Base-by-base conservation (phyloP, 1,140 invertebrate genomes). In the Diprion similis region DNA sequence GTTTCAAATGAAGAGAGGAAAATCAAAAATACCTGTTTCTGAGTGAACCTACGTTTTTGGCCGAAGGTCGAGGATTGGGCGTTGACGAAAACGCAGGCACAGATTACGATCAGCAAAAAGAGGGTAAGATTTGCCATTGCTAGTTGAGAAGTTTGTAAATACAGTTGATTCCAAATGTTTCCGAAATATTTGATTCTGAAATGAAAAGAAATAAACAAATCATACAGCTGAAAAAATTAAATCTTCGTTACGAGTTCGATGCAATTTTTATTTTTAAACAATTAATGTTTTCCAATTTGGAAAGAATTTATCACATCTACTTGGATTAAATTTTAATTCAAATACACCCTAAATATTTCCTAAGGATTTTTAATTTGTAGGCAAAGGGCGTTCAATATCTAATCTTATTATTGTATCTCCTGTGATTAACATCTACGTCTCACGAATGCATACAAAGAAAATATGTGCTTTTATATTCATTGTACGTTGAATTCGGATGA, bases 121-220 rank as follows among this genome's bases (percentile, higher is more conserved):
- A 84, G 77, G 72, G 11, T 59, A 17, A 85, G 37, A 79, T 83
- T 84, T 66, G 78, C 80, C 85, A 86, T 86, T 75, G 66, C 19
- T 13, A 11, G 18, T 19, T 68, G 66, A 45, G 59, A 46, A n/a
- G 66, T 59, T 46, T 48, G 8, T 48, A 68, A 64, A 73, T 7
- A 37, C 6, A 68, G 10, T 73, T 17, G 45, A n/a, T 45, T 64
- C 37, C 46, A 67, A 17, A 47, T 48, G 46, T 72, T 68, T 45
- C 68, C 10, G 68, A 73, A 73, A 73, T 72, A 19, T 17, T 68
- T 64, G 68, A 68, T 47, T 73, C 18, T 73, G 46, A 19, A 46
- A 73, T 15, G 8, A 19, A 73, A 15, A 19, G 1, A 46, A 47
- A 68, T 47, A 71, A 59, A 46, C 68, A 3, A 47, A 46, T 71